phyloP scores from a whole-genome alignment of 2,113 vertebrate genomes.

The Gnathonemus echidnorhynchus region DNA sequence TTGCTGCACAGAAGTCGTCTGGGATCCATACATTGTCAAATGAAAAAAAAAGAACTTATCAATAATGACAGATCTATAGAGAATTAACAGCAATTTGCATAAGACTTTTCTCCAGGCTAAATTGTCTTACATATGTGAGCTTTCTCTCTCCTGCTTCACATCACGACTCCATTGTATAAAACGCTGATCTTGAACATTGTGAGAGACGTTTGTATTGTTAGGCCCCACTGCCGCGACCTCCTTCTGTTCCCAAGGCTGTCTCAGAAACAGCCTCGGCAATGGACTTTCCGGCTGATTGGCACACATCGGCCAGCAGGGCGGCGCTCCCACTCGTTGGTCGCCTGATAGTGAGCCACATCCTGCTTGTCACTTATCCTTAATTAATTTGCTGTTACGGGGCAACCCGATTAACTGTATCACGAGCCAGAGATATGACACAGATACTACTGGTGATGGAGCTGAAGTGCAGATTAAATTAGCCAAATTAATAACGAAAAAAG shows the following conservation, averaged over 20 bases:
- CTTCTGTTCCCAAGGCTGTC: neutral
- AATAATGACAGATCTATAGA: neutral
- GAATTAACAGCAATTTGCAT: neutral
- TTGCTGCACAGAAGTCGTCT: conserved; percentile 7
- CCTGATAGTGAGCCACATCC: neutral
- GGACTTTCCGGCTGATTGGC: neutral
- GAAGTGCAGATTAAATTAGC: conserved; percentile 53
- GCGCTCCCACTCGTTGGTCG: neutral
- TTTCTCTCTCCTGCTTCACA: neutral
- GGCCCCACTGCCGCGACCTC: neutral
- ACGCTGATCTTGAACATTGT: neutral
- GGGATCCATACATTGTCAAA: conserved; percentile 8
- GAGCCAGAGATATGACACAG: conserved; percentile 51
- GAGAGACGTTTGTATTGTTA: neutral
- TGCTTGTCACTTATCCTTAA: conserved; percentile 25
- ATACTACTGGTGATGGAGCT: conserved; percentile 49
- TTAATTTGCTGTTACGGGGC: conserved; percentile 46
- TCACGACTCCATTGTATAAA: neutral
- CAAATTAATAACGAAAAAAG: conserved; percentile 51
- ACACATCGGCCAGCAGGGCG: neutral
- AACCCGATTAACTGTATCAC: conserved; percentile 58
- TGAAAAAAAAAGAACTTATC: neutral
- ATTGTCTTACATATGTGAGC: neutral
- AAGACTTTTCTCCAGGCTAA: neutral
- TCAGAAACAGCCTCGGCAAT: neutral